Evolutionary conservation across 2,888 invertebrate species (phyloP).

Genomic region (Spisula subtruncata): DNA sequence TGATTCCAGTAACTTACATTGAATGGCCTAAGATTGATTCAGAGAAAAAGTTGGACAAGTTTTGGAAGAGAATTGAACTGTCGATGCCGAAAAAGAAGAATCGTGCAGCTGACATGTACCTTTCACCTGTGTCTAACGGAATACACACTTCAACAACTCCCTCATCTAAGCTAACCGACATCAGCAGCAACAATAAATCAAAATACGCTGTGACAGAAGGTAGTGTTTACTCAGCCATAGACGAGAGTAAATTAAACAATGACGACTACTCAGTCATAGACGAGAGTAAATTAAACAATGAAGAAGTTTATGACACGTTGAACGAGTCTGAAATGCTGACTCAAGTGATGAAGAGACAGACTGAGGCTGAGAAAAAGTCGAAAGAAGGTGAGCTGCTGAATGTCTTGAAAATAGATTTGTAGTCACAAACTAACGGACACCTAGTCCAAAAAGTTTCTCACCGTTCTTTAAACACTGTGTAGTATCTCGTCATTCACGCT

Average conservation of each 20-base stretch:
- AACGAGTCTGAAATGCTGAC: conserved; percentile 46
- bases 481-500: too few species aligned
- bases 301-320: conserved; percentile 46
- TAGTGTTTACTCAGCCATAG: conserved; percentile 33
- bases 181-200: not conserved
- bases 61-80: conserved; percentile 77
- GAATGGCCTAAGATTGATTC: conserved; percentile 73
- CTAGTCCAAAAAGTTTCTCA: too few species aligned
- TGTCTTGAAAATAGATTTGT: conserved; percentile 15
- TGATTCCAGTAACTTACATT: conserved; percentile 74
- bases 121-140: not conserved
- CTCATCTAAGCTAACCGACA: not conserved
- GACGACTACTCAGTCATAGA: conserved; percentile 44
- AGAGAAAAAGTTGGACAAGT: conserved; percentile 69
- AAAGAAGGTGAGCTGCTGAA: not conserved
- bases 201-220: conserved; percentile 9
- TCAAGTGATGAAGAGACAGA: conserved; percentile 27
- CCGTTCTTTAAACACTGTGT: too few species aligned
- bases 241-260: conserved; percentile 33
- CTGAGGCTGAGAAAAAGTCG: not conserved
- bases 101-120: not conserved
- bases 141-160: not conserved
- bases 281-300: conserved; percentile 34
- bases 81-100: conserved; percentile 76
- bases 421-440: not conserved